Conservation (phyloP, 2,113 vertebrate species). For the Pogonocichla stellata region DNA sequence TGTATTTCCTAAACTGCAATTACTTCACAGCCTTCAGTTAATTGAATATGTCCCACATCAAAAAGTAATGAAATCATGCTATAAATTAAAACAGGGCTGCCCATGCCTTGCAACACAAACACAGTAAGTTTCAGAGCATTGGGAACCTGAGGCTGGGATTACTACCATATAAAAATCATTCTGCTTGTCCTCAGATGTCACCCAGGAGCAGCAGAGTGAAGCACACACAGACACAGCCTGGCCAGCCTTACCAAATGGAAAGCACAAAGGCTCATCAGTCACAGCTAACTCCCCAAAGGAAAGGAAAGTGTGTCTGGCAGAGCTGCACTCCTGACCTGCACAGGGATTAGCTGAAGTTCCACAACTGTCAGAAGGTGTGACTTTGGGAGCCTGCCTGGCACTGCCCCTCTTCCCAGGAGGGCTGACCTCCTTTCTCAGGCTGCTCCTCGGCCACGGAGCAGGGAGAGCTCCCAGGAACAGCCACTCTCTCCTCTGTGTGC, state of each 20-base stretch:
- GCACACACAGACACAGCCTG: neutral
- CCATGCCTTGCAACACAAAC: neutral
- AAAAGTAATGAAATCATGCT: neutral
- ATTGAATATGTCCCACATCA: neutral
- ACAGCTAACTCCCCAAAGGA: neutral
- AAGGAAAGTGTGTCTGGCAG: neutral
- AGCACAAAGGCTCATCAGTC: neutral
- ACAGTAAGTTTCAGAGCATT: neutral
- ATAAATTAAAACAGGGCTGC: neutral
- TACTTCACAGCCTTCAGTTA: neutral
- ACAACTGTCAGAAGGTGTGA: neutral
- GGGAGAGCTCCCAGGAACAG: rapidly evolving
- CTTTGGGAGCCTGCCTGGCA: neutral
- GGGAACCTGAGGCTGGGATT: neutral
- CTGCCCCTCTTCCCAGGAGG: neutral
- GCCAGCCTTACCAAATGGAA: neutral
- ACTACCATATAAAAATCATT: neutral
- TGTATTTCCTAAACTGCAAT: neutral
- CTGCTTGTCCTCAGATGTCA: neutral
- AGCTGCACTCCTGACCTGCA: neutral
- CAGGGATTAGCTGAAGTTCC: neutral
- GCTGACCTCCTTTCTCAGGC: neutral
- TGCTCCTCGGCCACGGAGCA: neutral
- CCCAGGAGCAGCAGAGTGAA: neutral
- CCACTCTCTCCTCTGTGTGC: neutral